Conservation (phyloP, 1,140 invertebrate species). For the Drosophila kepulauana region DNA sequence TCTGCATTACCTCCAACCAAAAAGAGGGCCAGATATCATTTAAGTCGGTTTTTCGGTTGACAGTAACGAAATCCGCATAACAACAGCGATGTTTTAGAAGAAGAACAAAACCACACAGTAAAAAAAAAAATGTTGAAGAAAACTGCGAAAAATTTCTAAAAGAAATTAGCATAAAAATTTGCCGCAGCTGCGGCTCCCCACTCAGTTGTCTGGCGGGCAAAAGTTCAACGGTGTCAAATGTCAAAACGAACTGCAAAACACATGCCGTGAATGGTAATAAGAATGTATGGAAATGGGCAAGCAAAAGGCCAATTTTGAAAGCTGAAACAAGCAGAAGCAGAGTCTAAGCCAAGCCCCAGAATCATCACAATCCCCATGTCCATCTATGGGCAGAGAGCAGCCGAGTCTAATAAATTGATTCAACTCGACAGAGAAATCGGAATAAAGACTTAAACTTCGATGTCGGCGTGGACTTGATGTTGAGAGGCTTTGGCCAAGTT, state of each 20-base stretch:
- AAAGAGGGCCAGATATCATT: constrained; percentile 34
- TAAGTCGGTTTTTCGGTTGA: constrained; percentile 9
- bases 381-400: constrained; percentile 36
- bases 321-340: constrained; percentile 18
- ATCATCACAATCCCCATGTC: not conserved
- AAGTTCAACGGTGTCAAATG: constrained; percentile 75
- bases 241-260: constrained; percentile 55
- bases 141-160: constrained; percentile 48
- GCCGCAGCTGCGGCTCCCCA: constrained; percentile 22
- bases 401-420: constrained; percentile 65
- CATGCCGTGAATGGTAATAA: constrained; percentile 49
- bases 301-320: constrained; percentile 49
- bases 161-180: constrained; percentile 73
- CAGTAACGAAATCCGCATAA: constrained; percentile 54
- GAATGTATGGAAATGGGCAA: constrained; percentile 29
- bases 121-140: constrained; percentile 13
- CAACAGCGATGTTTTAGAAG: constrained; percentile 22
- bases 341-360: not conserved
- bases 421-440: constrained; percentile 41
- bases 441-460: constrained; percentile 18
- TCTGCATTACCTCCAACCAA: constrained; percentile 2
- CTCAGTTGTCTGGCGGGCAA: not conserved
- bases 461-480: constrained; percentile 19
- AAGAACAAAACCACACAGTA: constrained; percentile 18
- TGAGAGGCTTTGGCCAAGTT: constrained; percentile 41